Percentiles rank a stretch among this genome's conserved stretches.
These are phyloP conservation scores for Struthidea cinerea DNA, from an alignment of 2,113 vertebrate species.

Conservation along the genomic window DNA sequence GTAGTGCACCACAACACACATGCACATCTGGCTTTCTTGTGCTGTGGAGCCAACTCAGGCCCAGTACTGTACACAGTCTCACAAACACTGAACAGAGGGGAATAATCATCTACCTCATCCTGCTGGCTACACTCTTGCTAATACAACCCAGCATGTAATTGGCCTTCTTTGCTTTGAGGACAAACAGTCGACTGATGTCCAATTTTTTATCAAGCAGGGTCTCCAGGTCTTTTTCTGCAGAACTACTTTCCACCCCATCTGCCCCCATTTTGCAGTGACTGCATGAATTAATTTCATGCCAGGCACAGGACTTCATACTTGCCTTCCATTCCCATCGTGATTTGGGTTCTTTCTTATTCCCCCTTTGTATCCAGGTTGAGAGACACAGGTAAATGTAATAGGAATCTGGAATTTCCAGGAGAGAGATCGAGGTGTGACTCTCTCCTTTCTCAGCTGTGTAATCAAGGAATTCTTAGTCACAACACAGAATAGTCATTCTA, in stretches of 20 bases:
- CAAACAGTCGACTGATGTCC: background rate
- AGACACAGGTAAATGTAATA: background rate
- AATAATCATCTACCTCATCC: background rate
- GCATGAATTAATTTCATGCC: background rate
- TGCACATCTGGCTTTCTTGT: background rate
- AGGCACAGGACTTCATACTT: accelerated
- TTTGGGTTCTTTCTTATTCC: background rate
- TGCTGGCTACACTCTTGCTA: background rate
- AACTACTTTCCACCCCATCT: background rate
- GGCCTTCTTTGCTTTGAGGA: background rate
- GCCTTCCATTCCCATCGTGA: background rate
- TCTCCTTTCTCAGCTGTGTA: background rate
- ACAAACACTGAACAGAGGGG: background rate
- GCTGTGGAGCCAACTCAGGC: background rate
- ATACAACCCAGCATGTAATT: background rate
- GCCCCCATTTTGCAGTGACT: background rate
- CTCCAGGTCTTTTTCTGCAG: background rate
- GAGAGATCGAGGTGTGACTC: background rate
- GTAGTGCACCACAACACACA: background rate
- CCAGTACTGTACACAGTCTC: background rate
- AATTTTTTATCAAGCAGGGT: background rate
- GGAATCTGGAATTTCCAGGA: background rate
- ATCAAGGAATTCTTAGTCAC: background rate
- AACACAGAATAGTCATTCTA: background rate
- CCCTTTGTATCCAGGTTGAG: background rate